phyloP scores from a whole-genome alignment of 2,797 vertebrate species.

The Chaetodon trifasciatus region DNA sequence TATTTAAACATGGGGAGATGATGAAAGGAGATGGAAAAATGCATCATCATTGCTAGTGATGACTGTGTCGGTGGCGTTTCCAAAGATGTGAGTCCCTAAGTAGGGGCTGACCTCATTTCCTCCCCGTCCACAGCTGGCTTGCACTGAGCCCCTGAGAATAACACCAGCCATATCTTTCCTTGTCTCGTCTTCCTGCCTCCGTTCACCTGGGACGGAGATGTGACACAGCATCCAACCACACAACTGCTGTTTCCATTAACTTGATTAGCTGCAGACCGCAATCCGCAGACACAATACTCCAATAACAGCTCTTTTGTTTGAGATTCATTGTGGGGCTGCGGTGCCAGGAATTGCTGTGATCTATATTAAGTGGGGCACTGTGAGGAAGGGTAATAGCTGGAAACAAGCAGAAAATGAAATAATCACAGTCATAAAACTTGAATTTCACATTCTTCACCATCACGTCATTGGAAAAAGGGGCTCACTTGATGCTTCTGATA shows the following conservation, averaged over 20 bases:
- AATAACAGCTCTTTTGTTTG: slow-evolving; percentile 46
- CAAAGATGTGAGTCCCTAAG: slow-evolving; percentile 51
- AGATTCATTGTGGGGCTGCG: slow-evolving; percentile 6
- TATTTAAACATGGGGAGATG: not conserved
- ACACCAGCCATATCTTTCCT: slow-evolving; percentile 39
- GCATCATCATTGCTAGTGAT: slow-evolving; percentile 14
- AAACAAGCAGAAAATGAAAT: slow-evolving; percentile 54
- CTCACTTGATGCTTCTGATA: slow-evolving; percentile 37
- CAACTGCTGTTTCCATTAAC: slow-evolving; percentile 59
- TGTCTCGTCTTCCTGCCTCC: slow-evolving; percentile 55
- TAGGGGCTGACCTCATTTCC: slow-evolving; percentile 73
- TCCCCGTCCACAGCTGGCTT: slow-evolving; percentile 65
- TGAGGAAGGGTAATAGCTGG: slow-evolving; percentile 41
- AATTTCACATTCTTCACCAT: slow-evolving; percentile 39
- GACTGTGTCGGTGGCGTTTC: slow-evolving; percentile 18
- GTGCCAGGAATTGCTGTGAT: slow-evolving; percentile 38
- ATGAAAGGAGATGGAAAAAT: slow-evolving; percentile 37
- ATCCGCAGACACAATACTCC: slow-evolving; percentile 43
- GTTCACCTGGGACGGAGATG: slow-evolving; percentile 29
- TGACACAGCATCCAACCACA: slow-evolving; percentile 35
- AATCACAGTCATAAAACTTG: slow-evolving; percentile 53
- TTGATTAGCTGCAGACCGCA: slow-evolving; percentile 39
- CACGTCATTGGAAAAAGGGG: slow-evolving; percentile 58
- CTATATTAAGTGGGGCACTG: slow-evolving; percentile 16
- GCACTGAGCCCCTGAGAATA: slow-evolving; percentile 35